Conservation (phyloP, 2,797 vertebrate genomes). For the Falco concolor region DNA sequence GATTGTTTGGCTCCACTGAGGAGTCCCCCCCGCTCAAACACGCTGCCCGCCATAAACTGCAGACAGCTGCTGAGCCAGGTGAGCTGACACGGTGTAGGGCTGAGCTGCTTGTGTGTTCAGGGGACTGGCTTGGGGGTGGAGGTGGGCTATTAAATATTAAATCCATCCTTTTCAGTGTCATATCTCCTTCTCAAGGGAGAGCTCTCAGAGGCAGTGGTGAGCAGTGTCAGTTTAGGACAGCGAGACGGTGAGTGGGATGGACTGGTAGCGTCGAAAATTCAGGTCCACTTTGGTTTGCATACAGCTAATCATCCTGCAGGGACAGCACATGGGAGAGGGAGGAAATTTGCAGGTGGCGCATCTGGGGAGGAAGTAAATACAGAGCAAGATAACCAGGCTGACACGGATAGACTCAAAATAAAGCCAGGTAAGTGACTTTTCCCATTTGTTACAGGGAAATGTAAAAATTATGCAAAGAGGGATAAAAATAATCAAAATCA, state of each 20-base stretch:
- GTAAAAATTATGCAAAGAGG: background rate
- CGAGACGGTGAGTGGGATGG: background rate
- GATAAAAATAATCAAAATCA: background rate
- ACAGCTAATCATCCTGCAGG: background rate
- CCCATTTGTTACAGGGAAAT: background rate
- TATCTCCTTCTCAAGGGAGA: background rate
- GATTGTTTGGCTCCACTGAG: background rate
- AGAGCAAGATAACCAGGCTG: background rate
- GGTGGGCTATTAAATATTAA: background rate
- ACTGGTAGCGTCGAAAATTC: background rate
- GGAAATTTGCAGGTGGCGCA: conserved; percentile 4
- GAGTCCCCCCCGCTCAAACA: background rate
- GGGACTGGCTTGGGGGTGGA: background rate
- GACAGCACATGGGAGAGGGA: background rate
- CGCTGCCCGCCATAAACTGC: background rate
- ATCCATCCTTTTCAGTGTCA: background rate
- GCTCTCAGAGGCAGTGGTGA: background rate
- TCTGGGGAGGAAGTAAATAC: background rate
- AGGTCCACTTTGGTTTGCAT: background rate
- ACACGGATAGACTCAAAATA: background rate
- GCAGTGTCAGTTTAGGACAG: background rate
- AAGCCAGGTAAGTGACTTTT: conserved; percentile 6
- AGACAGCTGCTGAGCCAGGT: background rate
- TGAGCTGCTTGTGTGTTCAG: background rate
- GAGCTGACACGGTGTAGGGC: background rate